These are phyloP conservation scores for Parazoanthus darwini DNA, from an alignment of 92 coral and sea anemone genomes.

Conservation along the genomic window DNA sequence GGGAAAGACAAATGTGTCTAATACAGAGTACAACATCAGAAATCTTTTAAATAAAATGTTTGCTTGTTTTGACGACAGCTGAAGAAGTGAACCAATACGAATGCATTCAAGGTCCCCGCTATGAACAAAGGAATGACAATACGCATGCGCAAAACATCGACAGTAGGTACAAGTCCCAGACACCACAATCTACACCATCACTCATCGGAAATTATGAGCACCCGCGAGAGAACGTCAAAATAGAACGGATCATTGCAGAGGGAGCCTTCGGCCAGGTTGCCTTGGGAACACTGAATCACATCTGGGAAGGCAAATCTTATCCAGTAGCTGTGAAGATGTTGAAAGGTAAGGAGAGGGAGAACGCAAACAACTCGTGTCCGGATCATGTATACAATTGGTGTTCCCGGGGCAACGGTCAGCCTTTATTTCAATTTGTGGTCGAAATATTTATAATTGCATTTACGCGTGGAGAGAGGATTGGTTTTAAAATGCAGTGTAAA, in stretches of 20 bases:
- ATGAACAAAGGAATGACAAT: neutral
- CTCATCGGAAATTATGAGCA: neutral
- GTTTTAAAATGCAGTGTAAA: no score
- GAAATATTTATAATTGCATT: no score
- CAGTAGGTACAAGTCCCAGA: neutral
- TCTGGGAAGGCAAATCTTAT: neutral
- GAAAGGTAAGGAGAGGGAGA: neutral
- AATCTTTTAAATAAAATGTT: no score
- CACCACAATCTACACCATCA: neutral
- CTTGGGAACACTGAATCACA: neutral
- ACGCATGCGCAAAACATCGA: neutral
- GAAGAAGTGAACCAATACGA: neutral
- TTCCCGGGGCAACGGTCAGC: no score
- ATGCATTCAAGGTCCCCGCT: neutral
- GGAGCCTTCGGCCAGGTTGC: constrained; percentile 28
- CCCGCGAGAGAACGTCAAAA: neutral
- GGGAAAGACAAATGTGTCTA: neutral
- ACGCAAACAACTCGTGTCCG: no score
- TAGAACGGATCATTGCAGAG: constrained; percentile 13
- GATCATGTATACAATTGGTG: no score
- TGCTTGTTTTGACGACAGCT: neutral
- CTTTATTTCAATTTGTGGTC: no score
- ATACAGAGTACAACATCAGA: no score
- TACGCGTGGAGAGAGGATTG: no score
- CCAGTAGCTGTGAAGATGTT: constrained; percentile 35